Percentiles rank a stretch among this genome's conserved stretches.
phyloP scores from a whole-genome alignment of 2,888 invertebrate species.

The Lobophora halterata region DNA sequence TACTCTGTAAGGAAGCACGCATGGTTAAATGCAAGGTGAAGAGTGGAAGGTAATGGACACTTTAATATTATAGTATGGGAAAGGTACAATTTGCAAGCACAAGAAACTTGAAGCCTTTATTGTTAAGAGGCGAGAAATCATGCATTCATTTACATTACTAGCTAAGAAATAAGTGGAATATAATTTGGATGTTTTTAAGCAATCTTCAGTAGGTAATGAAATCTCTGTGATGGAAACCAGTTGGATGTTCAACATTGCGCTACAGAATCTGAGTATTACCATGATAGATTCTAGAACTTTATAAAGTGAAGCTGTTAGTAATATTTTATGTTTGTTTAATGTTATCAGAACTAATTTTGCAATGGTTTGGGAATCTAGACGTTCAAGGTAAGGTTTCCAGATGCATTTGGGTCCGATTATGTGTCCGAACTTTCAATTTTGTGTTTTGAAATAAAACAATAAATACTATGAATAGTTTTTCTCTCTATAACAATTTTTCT shows the following conservation, averaged over 20 bases:
- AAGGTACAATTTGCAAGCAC: constrained; percentile 69
- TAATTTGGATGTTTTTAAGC: constrained; percentile 69
- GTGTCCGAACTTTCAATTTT: constrained; percentile 76
- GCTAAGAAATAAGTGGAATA: constrained; percentile 56
- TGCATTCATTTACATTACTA: constrained; percentile 71
- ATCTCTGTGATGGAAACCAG: constrained; percentile 76
- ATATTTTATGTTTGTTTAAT: constrained; percentile 75
- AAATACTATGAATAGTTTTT: constrained; percentile 46
- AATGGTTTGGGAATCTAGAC: constrained; percentile 66
- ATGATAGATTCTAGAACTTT: constrained; percentile 66
- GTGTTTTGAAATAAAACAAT: constrained; percentile 77
- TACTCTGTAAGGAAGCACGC: constrained; percentile 71
- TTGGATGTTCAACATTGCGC: constrained; percentile 64
- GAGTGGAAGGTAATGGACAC: constrained; percentile 64
- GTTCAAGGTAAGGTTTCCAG: constrained; percentile 57
- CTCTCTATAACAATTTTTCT: constrained; percentile 3
- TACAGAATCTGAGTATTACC: constrained; percentile 75
- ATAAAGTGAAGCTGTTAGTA: constrained; percentile 74
- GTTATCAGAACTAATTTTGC: constrained; percentile 75
- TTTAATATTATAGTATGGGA: constrained; percentile 39
- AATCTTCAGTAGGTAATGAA: constrained; percentile 68
- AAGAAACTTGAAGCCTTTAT: constrained; percentile 57
- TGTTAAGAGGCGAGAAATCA: constrained; percentile 64
- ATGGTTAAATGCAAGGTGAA: constrained; percentile 71
- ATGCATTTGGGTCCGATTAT: constrained; percentile 70